Evolutionary conservation across 2,797 vertebrate genomes (phyloP), one percentile per base, ranked within the genome.

Genomic region (Novumbra hubbsi): DNA sequence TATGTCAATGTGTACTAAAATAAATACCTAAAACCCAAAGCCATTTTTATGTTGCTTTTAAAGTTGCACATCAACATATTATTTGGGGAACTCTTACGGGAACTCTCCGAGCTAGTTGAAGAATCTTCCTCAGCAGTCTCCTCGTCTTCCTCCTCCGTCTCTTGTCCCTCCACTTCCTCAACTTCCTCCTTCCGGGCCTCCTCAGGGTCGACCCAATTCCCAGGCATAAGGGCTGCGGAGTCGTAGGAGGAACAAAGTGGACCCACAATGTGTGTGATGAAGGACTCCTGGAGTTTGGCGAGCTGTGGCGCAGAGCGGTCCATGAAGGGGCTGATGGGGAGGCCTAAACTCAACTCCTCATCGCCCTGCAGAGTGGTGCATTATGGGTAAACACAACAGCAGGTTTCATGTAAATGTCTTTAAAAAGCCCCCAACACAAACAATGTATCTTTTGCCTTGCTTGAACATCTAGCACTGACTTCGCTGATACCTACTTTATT

Each of bases 241-340:
- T 97, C 90, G 1, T 99, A 99, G 70, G 97, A 98, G 73, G 95
- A 94, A 80, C 97, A 99, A 0, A 99, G 94, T 0, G 98, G 98
- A 7, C 97, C 96, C 83, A 99, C 98, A 4, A 99, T 99, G 90
- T 99, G 98, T 19, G 96, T 96, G 88, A 99, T 99, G 90, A 99
- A 99, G 2, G 98, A 99, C 80, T 99, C 98, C 88, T 99, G 98
- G 8, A 99, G 94, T 70, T 98, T 96, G 45, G 98, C 98, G 73
- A 99, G 88, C 87, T 99, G 97, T 0, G 98, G 98, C 2, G 96
- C 95, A 0, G 97, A 97, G 9, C 98, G 96, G 87, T 99, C 96
- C 98, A 99, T 99, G 88, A 98, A 99, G 0, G 98, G 98, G 85
- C 98, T 99, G 89, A 99, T 98, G 27, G 98, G 95, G 79, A 99